Base-by-base conservation (phyloP, 2,888 invertebrate genomes). In the Drosophila macrothrix region DNA sequence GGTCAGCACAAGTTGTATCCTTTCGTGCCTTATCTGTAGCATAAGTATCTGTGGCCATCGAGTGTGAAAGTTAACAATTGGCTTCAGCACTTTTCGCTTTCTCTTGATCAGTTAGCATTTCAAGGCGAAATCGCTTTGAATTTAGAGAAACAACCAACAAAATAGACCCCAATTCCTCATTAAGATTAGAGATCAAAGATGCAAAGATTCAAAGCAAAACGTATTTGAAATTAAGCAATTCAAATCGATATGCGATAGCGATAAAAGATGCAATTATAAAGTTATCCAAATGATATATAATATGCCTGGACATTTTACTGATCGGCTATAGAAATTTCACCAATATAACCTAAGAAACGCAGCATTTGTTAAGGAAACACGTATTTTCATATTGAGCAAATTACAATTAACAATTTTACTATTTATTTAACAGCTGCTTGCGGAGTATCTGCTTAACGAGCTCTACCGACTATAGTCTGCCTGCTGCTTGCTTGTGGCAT, bases 1-100 rank as follows among this genome's bases (percentile, higher is more conserved):
- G 77, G 74, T 70, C 82, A 82, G 43, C 41, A 71, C 76, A 80
- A 80, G 83, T 83, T 80, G 76, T 80, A 80, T 83, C 83, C 80
- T 80, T 80, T 70, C 31, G 58, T 66, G 62, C 78, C 61, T 64
- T 77, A 78, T 80, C 75, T 75, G 50, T 41, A 61, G 68, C n/a
- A 50, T 65, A 72, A 63, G 74, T 43, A 80, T 68, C 75, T 80
- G 82, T 69, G 82, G 78, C 73, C 77, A 78, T 14, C 75, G 71
- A 56, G 78, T 82, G 79, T 67, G 79, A 79, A 79, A 79, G 67
- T 74, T 79, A 63, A 62, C 82, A 79, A 78, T 78, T 78, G 67
- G 55, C 79, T 74, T 70, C 61, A 62, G 37, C 82, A 82, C 82
- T 70, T 82, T 82, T 61, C 7, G 31, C 78, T 73, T 62, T 78